Evolutionary conservation across 2,113 vertebrate genomes (phyloP), one percentile per base, ranked within the genome.

Genomic region (Gorsachius goisagi): DNA sequence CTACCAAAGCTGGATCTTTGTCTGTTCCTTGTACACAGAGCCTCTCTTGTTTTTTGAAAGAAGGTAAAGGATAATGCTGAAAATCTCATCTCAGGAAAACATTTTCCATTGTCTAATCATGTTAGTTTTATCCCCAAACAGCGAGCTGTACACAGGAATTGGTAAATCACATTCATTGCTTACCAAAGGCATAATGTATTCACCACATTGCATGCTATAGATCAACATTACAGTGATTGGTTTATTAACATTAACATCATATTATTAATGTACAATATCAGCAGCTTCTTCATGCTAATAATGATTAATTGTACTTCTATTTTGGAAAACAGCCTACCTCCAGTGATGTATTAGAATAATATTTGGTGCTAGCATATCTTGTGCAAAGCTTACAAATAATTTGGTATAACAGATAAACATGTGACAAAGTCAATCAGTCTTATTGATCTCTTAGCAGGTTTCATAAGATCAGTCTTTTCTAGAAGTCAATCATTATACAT

Each of bases 221-320:
- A 84, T 86, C 79, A 88, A 8, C 3, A 1, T 28, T 41, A 50
- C 41, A 41, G 68, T 23, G 76, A 71, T 78, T 74, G 47, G 74
- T 94, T 86, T 75, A 92, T 83, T 93, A 93, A 79, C 71, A 71
- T 60, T 35, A 93, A 69, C 44, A 59, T 80, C 35, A n/a, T 23
- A 67, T 93, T 94, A 85, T 93, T 96, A 90, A 74, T 71, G 47
- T 81, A 89, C 47, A 92, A 32, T 87, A 90, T 75, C 76, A 92
- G 56, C 84, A 85, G 44, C 56, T 90, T 90, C 90, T 90, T 80
- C 41, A 52, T 56, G 72, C 45, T 90, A 85, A 84, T 87, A 84
- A 59, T 68, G 80, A 95, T 94, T 87, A 90, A 89, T 89, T 78
- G 22, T 41, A 35, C 35, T 85, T 78, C 64, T 91, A 1, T 55